Evolutionary conservation across 2,113 vertebrate genomes (phyloP), one percentile per base, ranked within the genome.

Genomic region (Cairina moschata): DNA sequence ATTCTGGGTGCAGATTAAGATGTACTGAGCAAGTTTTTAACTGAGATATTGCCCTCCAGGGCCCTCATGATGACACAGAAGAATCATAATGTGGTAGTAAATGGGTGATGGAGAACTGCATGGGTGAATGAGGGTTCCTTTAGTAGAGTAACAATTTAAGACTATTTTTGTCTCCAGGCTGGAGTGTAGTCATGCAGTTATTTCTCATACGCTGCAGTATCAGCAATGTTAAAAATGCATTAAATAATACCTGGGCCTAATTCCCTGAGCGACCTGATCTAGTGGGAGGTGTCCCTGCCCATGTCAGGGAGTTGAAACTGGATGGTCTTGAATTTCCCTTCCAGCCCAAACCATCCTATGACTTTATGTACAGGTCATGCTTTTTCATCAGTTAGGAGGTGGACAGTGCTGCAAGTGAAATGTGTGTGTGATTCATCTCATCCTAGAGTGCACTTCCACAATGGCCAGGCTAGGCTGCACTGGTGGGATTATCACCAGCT

Each of bases 391-490:
- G 13, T 15, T 25, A 46, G 62, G 18, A 67, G 6, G 1, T 16
- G 12, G 8, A 7, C 18, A n/a, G 36, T 11, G 38, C 6, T 31
- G 11, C 18, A 5, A 42, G 32, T 3, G 26, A 69, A 73, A 21
- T 44, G 29, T 81, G 44, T 55, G 8, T 55, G 12, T 36, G 6
- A 20, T 50, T 84, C 32, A 20, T 73, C 23, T 84, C 14, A 20
- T 34, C 23, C n/a, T 11, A 31, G 78, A 59, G 15, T 3, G 16
- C 11, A 9, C 2, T 65, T 9, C 50, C 2, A 26, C 14, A 26
- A 0, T 44, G n/a, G 2, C 6, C 28, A 50, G 3, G 11, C 7
- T n/a, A 13, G 32, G 4, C 25, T 85, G 17, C 21, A 8, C 0
- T 62, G 18, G 5, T 69, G 22, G 11, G 21, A 40, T 36, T 66